These are phyloP conservation scores for Bufo bufo DNA, from an alignment of 2,113 vertebrate species.

Conservation along the genomic window DNA sequence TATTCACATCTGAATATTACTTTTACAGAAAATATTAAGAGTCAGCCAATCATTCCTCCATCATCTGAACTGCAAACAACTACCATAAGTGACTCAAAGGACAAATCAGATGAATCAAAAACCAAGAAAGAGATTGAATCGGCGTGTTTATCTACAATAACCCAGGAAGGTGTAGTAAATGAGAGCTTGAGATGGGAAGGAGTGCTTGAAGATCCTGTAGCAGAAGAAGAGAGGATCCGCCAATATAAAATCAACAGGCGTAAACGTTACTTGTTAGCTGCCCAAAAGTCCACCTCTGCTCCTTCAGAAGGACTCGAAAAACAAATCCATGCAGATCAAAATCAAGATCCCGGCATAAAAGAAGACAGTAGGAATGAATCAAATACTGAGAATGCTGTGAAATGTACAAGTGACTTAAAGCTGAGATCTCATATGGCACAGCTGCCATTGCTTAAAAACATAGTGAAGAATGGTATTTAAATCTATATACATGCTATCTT, in stretches of 20 bases:
- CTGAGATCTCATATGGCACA: background rate
- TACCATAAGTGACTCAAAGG: slow-evolving; percentile 55
- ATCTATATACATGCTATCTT: background rate
- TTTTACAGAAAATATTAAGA: slow-evolving; percentile 68
- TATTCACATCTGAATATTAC: background rate
- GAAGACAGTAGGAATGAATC: background rate
- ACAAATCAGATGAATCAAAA: slow-evolving; percentile 34
- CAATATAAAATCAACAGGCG: slow-evolving; percentile 79
- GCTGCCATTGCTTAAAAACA: background rate
- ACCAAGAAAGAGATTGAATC: slow-evolving; percentile 41
- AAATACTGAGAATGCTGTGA: background rate
- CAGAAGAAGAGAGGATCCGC: slow-evolving; percentile 78
- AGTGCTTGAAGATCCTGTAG: slow-evolving; percentile 75
- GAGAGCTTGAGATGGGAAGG: slow-evolving; percentile 87
- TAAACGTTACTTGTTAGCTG: slow-evolving; percentile 72
- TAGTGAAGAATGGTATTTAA: background rate
- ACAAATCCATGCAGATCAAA: background rate
- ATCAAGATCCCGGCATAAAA: background rate
- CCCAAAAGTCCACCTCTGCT: slow-evolving; percentile 66
- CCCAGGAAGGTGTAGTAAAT: slow-evolving; percentile 57
- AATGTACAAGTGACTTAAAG: rapidly evolving
- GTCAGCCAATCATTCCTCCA: slow-evolving; percentile 28
- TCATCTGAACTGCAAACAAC: slow-evolving; percentile 11
- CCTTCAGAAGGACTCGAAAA: background rate
- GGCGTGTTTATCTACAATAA: rapidly evolving